These are phyloP conservation scores for Reinhardtius hippoglossoides DNA, from an alignment of 2,113 vertebrate genomes.

Conservation along the genomic window DNA sequence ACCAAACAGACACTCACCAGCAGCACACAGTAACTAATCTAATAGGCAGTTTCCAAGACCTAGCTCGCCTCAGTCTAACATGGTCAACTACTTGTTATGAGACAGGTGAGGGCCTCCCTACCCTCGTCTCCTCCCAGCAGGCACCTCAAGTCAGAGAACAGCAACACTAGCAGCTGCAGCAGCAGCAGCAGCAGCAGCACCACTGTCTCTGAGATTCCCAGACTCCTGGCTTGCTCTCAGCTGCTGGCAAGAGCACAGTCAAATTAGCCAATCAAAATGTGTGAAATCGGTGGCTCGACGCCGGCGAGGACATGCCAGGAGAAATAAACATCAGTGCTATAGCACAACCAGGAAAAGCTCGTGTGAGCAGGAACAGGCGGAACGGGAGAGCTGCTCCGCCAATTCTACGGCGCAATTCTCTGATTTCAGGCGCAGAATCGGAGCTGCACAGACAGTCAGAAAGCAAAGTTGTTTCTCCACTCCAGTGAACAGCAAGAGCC, in stretches of 20 bases:
- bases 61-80: slow-evolving; percentile 26
- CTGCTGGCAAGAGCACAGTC: slow-evolving; percentile 81
- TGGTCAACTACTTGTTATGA: slow-evolving; percentile 58
- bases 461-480: slow-evolving; percentile 59
- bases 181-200: slow-evolving; percentile 37
- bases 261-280: slow-evolving; percentile 86
- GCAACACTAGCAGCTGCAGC: slow-evolving; percentile 17
- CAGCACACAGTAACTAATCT: slow-evolving; percentile 62
- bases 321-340: slow-evolving; percentile 82
- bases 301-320: slow-evolving; percentile 80
- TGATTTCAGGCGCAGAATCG: slow-evolving; percentile 46
- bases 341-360: slow-evolving; percentile 65
- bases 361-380: slow-evolving; percentile 59
- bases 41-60: slow-evolving; percentile 38
- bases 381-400: slow-evolving; percentile 52
- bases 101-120: slow-evolving; percentile 48
- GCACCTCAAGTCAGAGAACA: slow-evolving; percentile 40
- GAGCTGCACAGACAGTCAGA: slow-evolving; percentile 37
- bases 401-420: slow-evolving; percentile 50
- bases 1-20: slow-evolving; percentile 50
- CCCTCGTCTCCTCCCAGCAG: slow-evolving; percentile 23
- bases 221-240: slow-evolving; percentile 73
- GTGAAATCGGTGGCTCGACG: slow-evolving; percentile 81
- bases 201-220: slow-evolving; percentile 55
- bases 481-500: slow-evolving; percentile 46